Base-by-base conservation (phyloP, 1,140 invertebrate species). In the Trichonephila inaurata region DNA sequence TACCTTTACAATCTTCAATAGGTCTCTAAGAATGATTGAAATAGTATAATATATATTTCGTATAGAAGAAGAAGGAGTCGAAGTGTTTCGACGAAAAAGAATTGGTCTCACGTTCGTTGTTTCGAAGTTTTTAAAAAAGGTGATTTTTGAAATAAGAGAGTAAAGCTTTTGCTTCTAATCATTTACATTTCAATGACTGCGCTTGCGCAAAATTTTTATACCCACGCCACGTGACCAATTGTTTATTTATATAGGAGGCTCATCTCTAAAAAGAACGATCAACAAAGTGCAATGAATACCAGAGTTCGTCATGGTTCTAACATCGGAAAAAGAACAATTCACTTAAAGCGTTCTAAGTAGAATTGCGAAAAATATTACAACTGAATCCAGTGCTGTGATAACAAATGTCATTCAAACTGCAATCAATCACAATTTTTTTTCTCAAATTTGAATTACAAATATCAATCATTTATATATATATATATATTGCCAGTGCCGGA, bases 51-150 rank as follows among this genome's bases (percentile, higher is more conserved):
- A 81, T 61, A 72, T 72, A 64, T 85, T 86, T 58, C 24, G 64
- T 69, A 28, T 40, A 64, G 61, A 69, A 92, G 62, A 86, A 82
- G 58, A 86, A 87, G 69, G 72, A 44, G 91, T 82, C 19, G 61
- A 69, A 87, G 24, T 12, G 81, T 62, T 77, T 81, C 85, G 28
- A 86, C 44, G 82, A 83, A 51, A 51, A 82, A 28, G 83, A 93
- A 93, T 93, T 93, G 86, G 92, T 93, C 83, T 88, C 92, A 93
- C 92, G 92, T 93, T 88, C 92, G 92, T 93, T 93, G 83, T 88
- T 91, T 82, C 33, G 10, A 19, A 61, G 33, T 83, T 92, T 64
- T 92, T 16, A 64, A 92, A 81, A 92, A 86, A 19, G 62, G 85
- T 58, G 85, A 64, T 51, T 91, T 88, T 86, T 66, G 91, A 92